These are phyloP conservation scores for Falco berigora DNA, from an alignment of 2,797 vertebrate species.

Conservation along the genomic window DNA sequence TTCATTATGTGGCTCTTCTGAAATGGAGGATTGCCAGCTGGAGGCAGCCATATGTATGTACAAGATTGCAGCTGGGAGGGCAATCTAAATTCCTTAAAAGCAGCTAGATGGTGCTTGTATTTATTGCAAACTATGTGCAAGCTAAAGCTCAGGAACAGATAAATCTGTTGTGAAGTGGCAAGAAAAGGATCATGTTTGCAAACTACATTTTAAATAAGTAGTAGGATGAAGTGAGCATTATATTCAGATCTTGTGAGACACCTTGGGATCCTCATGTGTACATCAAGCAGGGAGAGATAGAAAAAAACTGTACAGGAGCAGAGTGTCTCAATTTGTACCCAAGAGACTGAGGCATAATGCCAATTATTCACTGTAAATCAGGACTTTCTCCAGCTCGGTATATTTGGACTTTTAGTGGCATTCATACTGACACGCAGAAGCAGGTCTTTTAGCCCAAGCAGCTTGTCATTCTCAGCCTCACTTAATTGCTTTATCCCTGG, in stretches of 20 bases:
- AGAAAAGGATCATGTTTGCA: background rate
- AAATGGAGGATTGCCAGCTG: conserved; percentile 23
- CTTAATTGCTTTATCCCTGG: background rate
- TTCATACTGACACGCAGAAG: background rate
- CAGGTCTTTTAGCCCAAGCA: background rate
- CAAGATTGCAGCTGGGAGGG: background rate
- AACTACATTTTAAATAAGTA: background rate
- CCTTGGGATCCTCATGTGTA: background rate
- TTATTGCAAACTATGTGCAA: background rate
- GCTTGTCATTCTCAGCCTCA: background rate
- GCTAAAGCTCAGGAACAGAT: background rate
- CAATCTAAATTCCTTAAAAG: conserved; percentile 16
- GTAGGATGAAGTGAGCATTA: background rate
- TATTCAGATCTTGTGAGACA: background rate
- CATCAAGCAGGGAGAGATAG: background rate
- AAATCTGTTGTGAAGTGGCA: background rate
- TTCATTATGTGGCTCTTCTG: background rate
- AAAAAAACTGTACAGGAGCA: background rate
- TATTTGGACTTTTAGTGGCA: background rate
- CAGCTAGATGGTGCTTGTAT: background rate
- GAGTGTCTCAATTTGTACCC: background rate
- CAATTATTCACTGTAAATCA: background rate
- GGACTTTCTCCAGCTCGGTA: background rate
- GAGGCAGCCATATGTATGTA: background rate
- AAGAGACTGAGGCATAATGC: background rate